Evolutionary conservation across 2,888 invertebrate genomes (phyloP), one percentile per base, ranked within the genome.

Genomic region (Mythimna lalbum): DNA sequence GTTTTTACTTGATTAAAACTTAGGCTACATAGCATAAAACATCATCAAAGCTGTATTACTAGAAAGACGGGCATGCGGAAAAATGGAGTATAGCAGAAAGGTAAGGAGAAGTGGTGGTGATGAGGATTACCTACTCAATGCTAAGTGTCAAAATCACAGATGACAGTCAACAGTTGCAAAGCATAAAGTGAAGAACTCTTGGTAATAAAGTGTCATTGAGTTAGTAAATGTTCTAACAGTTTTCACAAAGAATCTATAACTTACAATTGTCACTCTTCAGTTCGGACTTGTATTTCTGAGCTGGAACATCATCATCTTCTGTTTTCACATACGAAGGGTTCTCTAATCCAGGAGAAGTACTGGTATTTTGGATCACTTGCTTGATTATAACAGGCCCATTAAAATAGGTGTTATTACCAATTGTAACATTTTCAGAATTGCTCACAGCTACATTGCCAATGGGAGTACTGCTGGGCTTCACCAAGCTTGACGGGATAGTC

Each of bases 321-420:
- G 90, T 89, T 72, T 84, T 89, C 12, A 84, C 85, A 78, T 92
- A 95, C 0, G 92, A 90, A 36, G 82, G 79, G 84, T 96, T 95
- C 14, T 93, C 94, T 50, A 93, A 76, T 9, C 94, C 95, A 50
- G 86, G 69, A 76, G 89, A 89, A 72, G 89, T 90, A 50, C 86
- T 69, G 74, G 89, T 90, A 71, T 89, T 90, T 23, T 97, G 97
- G 68, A 98, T 95, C 79, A 98, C 96, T 89, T 98, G 98, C 88
- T 97, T 98, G 82, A 98, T 98, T 47, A 97, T 97, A 21, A 98
- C 98, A 59, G 98, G 98, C 9, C 98, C 98, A 88, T 98, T 97
- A 87, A 98, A 98, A 86, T 97, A 97, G 7, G 97, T 97, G 85
- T 97, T 98, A 85, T 97, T 97, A 0, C 98, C 98, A 83, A 98